Conservation (phyloP, 2,113 vertebrate genomes). For the Balaeniceps rex region DNA sequence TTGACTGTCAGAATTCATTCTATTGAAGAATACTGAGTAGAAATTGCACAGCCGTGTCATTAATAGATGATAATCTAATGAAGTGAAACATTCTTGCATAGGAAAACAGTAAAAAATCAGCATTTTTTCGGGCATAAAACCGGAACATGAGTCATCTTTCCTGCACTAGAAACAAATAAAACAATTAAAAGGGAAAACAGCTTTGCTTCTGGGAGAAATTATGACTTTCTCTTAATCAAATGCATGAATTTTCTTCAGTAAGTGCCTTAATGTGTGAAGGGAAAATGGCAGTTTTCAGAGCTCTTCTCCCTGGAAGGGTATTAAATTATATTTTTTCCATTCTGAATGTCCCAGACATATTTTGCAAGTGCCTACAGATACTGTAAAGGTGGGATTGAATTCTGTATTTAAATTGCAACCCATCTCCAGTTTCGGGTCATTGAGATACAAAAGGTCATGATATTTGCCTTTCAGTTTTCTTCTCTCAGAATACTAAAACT, state of each 20-base stretch:
- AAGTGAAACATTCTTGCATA: neutral
- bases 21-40: neutral
- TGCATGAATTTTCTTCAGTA: constrained; percentile 21
- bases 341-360: constrained; percentile 26
- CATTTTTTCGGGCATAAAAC: neutral
- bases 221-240: constrained; percentile 3
- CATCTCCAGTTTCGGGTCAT: constrained; percentile 52
- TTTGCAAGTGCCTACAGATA: constrained; percentile 37
- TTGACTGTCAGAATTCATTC: neutral
- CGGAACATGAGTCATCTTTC: neutral
- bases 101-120: neutral
- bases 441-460: constrained; percentile 52
- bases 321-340: constrained; percentile 11
- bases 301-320: neutral
- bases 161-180: constrained; percentile 1
- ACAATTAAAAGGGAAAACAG: neutral
- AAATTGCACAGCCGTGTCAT: neutral
- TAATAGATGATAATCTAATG: neutral
- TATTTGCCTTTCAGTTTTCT: constrained; percentile 58
- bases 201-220: neutral
- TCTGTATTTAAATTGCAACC: constrained; percentile 47
- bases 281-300: constrained; percentile 19
- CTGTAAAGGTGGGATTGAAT: constrained; percentile 28
- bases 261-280: neutral
- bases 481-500: constrained; percentile 48